Evolutionary conservation across 2,797 vertebrate species (phyloP), one percentile per base, ranked within the genome.

Genomic region (Acropternis orthonyx): DNA sequence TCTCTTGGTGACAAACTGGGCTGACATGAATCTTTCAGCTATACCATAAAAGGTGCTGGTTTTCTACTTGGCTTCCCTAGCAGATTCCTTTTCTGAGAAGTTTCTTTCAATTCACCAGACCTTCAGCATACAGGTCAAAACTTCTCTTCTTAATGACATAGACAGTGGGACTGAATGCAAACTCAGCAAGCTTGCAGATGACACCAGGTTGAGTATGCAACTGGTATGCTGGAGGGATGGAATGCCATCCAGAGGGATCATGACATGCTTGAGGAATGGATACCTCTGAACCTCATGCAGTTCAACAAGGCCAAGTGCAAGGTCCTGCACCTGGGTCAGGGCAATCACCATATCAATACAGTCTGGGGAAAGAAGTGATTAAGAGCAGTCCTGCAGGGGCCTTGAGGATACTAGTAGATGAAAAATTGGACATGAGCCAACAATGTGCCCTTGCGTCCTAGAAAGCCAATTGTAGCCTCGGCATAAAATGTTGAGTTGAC

Each of bases 141-240:
- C 24, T 44, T 78, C 14, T 44, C 14, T 62, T 73, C 46, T 68
- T 85, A 78, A 54, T 71, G 28, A 20, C 30, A 7, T 8, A 59
- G 56, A 36, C 23, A 71, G 10, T 20, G 27, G 14, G 26, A 63
- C 39, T 41, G 66, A 51, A 39, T 67, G 20, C 36, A 82, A 49
- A 44, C 32, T 54, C 43, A 62, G 15, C 17, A 75, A 63, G 4
- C 37, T 55, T 72, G 39, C 30, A 56, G 27, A 24, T 26, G 21
- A 41, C 16, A 48, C 49, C 48, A 54, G n/a, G 4, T 0, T 75
- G 39, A 59, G 19, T 37, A 37, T 0, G 1, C 2, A 62, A 12
- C 4, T 30, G 28, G 26, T 34, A 20, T 2, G 2, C 15, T 72
- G n/a, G 49, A 78, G 11, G 9, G 9, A 4, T 48, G 22, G 17